Evolutionary conservation across 2,888 invertebrate genomes (phyloP), one percentile per base, ranked within the genome.

Genomic region (Pollenia labialis): DNA sequence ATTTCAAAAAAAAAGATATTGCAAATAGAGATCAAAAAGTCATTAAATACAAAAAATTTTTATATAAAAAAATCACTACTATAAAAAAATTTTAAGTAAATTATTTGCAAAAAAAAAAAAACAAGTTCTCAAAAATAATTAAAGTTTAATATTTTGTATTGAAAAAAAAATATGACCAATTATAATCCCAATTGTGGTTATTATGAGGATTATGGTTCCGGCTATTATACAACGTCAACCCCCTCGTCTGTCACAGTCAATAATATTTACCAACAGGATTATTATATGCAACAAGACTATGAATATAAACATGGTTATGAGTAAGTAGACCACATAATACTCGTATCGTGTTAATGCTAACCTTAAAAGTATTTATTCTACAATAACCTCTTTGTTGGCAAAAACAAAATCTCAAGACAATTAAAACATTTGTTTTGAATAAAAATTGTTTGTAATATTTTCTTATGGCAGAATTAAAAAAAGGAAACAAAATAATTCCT

Each of bases 101-200:
- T 32, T 32, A 32, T n/a, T n/a, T 50, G 10, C 9, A 14, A 81
- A 23, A 75, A 46, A 23, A 75, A 46, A 69, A 46, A 50, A 44
- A 64, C 42, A 16, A n/a, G 52, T 14, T 16, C 10, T 56, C 4
- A 23, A 46, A 11, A 50, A 12, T 18, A 50, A 42, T 40, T 42
- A 4, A 32, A 32, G 14, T 62, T 42, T 44, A 52, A 71, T 71
- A 64, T 83, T 81, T 87, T 77, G 23, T 32, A 32, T 32, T 32
- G 32, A 32, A 32, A 32, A 66, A 23, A 48, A 84, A 87, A 56
- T 76, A 93, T 93, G 93, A 91, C 90, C 89, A 92, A 93, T 89
- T 93, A 93, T 89, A 93, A 93, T 91, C 91, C 92, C 83, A 93
- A 92, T 90, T 92, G 92, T 89, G 93, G 92, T 90, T 93, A 93